A percentile compares a stretch with the other conserved stretches of the same genome.
Conservation (phyloP, 1,140 invertebrate species). For the Polypedilum vanderplanki region DNA sequence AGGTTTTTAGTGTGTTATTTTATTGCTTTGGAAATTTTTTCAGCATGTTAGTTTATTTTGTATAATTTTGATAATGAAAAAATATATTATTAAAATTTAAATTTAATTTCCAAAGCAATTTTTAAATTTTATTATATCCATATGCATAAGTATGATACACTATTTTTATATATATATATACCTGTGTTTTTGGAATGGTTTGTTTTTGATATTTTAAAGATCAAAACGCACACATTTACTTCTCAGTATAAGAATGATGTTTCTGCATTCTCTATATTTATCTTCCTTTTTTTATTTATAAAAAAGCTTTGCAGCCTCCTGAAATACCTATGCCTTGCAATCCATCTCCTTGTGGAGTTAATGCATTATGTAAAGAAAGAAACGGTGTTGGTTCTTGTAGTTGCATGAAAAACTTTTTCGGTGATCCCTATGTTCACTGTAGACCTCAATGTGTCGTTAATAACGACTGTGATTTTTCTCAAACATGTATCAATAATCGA, state of each 20-base stretch:
- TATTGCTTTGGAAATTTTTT: constrained; percentile 29
- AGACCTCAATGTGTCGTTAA: constrained; percentile 76
- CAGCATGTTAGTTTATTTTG: no score
- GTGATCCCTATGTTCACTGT: constrained; percentile 75
- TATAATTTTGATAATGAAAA: no score
- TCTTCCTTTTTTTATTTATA: constrained; percentile 39
- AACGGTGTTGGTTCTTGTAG: constrained; percentile 71
- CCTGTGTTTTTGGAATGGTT: no score
- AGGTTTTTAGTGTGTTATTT: constrained; percentile 30
- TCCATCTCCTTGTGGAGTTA: constrained; percentile 74
- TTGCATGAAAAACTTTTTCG: constrained; percentile 70
- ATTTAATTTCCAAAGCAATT: constrained; percentile 33
- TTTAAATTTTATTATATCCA: constrained; percentile 35
- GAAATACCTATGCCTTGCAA: constrained; percentile 58
- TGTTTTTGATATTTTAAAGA: no score
- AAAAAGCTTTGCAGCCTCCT: constrained; percentile 37
- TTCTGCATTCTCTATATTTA: constrained; percentile 36
- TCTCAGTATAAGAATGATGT: no score
- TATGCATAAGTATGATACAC: no score
- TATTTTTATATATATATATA: no score
- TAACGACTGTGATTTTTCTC: constrained; percentile 62
- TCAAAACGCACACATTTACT: no score
- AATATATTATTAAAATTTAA: constrained; percentile 31
- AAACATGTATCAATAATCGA: constrained; percentile 74
- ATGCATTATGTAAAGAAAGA: constrained; percentile 69